phyloP scores from a whole-genome alignment of 2,113 vertebrate species.

The Pseudorectes ferrugineus region DNA sequence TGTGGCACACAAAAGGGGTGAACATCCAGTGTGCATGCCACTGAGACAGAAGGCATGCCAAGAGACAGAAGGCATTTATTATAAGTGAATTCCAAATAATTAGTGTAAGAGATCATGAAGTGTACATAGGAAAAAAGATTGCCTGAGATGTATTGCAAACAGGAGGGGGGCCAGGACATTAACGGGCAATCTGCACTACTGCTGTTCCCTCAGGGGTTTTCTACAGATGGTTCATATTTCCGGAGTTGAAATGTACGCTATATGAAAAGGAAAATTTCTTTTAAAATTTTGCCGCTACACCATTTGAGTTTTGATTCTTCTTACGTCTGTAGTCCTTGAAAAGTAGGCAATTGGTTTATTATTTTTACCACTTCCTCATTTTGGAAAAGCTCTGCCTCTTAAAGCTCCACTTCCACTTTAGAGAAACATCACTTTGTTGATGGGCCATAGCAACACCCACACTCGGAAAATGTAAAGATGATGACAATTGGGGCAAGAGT shows the following conservation, averaged over 20 bases:
- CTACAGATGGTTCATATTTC: conserved; percentile 81
- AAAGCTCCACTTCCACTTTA: neutral
- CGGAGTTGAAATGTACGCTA: conserved; percentile 62
- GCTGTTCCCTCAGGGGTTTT: conserved; percentile 64
- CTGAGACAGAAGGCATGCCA: conserved; percentile 72
- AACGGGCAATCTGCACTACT: conserved; percentile 63
- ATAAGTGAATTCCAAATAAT: conserved; percentile 78
- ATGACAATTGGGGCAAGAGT: neutral
- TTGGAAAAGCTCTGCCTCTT: neutral
- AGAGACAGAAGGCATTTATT: conserved; percentile 80
- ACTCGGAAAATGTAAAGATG: neutral
- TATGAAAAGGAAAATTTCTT: conserved; percentile 76
- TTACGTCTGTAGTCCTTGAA: neutral
- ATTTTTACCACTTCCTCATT: neutral
- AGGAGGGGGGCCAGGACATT: conserved; percentile 56
- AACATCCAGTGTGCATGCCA: conserved; percentile 29
- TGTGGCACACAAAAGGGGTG: conserved; percentile 48
- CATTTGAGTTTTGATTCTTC: conserved; percentile 54
- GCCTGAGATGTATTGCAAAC: conserved; percentile 31
- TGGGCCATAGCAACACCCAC: neutral
- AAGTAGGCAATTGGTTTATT: conserved; percentile 4
- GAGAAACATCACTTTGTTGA: neutral
- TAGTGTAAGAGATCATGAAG: conserved; percentile 72
- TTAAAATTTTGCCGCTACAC: conserved; percentile 68
- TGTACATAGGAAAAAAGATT: conserved; percentile 41